phyloP scores from a whole-genome alignment of 2,797 vertebrate genomes.

The Streptopelia turtur region DNA sequence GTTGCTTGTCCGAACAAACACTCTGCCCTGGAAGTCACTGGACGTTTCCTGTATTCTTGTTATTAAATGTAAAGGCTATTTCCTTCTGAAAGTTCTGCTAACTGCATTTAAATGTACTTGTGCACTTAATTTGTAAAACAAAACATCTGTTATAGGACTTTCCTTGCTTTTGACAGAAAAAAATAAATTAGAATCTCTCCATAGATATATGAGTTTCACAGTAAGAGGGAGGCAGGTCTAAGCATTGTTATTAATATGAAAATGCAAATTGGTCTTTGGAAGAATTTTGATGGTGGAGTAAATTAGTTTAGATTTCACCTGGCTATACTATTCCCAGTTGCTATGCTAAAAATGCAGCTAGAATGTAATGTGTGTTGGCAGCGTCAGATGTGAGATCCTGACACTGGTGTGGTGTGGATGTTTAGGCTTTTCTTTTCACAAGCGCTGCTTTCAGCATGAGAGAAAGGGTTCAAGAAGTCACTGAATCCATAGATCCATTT shows the following conservation, averaged over 20 bases:
- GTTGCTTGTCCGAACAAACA: neutral
- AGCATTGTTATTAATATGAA: conserved; percentile 38
- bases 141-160: neutral
- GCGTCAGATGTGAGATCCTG: conserved; percentile 23
- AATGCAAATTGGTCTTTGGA: conserved; percentile 40
- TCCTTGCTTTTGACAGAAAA: neutral
- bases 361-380: conserved; percentile 5
- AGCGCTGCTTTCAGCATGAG: neutral
- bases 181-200: neutral
- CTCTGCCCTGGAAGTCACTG: neutral
- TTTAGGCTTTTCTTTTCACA: conserved; percentile 28
- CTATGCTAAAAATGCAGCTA: conserved; percentile 54
- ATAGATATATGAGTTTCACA: conserved; percentile 25
- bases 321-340: conserved; percentile 51
- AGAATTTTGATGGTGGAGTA: conserved; percentile 56
- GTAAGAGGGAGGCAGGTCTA: conserved; percentile 4
- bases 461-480: conserved; percentile 40
- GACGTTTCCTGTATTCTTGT: neutral
- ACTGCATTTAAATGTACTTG: neutral
- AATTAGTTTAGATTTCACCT: conserved; percentile 70
- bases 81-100: neutral
- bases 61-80: neutral
- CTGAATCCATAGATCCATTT: neutral
- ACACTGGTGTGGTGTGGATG: neutral
- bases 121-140: neutral